Percentiles rank a stretch among this genome's conserved stretches.
These are phyloP conservation scores for Palythoa grandis DNA, from an alignment of 92 coral and sea anemone genomes.

Conservation along the genomic window DNA sequence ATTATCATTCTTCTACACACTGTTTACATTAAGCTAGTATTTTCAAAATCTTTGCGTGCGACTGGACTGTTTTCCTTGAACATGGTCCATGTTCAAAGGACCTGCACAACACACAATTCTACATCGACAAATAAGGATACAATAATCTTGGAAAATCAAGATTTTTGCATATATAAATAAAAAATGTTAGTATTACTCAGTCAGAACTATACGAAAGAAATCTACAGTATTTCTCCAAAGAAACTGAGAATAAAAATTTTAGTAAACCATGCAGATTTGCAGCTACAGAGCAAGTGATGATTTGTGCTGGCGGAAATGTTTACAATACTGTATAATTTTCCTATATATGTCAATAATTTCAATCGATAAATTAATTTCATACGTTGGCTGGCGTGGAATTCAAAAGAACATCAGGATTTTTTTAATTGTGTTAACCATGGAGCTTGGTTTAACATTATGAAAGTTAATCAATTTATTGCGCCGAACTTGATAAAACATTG, in stretches of 20 bases:
- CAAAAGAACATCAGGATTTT: constrained; percentile 23
- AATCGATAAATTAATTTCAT: constrained; percentile 24
- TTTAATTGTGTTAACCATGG: constrained; percentile 25
- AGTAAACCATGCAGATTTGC: neutral
- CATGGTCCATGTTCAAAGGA: neutral
- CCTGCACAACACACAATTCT: constrained; percentile 1
- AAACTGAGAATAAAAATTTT: neutral
- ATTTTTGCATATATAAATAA: too few relatives aligned
- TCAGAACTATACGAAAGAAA: neutral
- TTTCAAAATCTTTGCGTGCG: neutral
- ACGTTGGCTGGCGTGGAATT: constrained; percentile 35
- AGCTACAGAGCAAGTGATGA: neutral
- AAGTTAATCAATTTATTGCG: neutral
- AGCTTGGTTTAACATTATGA: neutral
- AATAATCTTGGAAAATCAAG: neutral
- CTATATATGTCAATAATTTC: constrained; percentile 16
- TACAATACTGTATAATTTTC: constrained; percentile 8
- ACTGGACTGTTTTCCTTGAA: neutral
- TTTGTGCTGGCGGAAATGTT: neutral
- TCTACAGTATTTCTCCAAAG: neutral
- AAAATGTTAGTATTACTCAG: too few relatives aligned
- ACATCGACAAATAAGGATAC: neutral
- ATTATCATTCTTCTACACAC: neutral
- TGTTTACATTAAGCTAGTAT: neutral
- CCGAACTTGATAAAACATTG: neutral